Evolutionary conservation across 2,797 vertebrate species (phyloP), one percentile per base, ranked within the genome.

Genomic region (Galagoides demidoff): DNA sequence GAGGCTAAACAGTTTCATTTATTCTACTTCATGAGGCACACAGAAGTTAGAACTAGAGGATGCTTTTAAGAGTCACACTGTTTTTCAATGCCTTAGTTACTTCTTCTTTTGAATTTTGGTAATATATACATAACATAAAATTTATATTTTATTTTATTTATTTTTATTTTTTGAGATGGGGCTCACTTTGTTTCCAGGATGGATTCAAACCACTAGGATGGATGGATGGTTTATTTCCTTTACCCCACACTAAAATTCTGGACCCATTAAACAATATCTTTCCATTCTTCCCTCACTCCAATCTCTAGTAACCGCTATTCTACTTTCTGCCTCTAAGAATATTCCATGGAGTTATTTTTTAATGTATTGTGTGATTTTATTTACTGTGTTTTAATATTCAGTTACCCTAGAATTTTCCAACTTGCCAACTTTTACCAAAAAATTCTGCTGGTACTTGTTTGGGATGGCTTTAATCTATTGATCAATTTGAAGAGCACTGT

Each of bases 341-440:
- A 81, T 66, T 8, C 14, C 14, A 13, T 70, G 77, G 52, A 85
- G 79, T 92, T 84, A 66, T 29, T 37, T 82, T 88, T 88, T 78
- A 68, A 68, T 63, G 37, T 77, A 52, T 74, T 5, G 2, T 52
- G 1, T 76, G 59, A 92, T 2, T 45, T 7, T 34, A 39, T 34
- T 70, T 9, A 1, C 4, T 1, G 27, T 1, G 55, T 12, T 14
- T 3, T 16, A 71, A 94, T 68, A 37, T 2, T n/a, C 23, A 92
- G 37, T 89, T 73, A 34, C 49, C 83, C 17, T 59, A 31, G 7
- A 8, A 68, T 19, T 52, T 93, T 64, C 27, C 14, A n/a, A 29
- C 1, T 68, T 59, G 2, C 0, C 16, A 70, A 19, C 39, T 90
- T 83, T 90, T 91, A 74, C 16, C 19, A 7, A 64, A 57, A 37